Conservation (phyloP, 2,113 vertebrate species). For the Garra rufa region DNA sequence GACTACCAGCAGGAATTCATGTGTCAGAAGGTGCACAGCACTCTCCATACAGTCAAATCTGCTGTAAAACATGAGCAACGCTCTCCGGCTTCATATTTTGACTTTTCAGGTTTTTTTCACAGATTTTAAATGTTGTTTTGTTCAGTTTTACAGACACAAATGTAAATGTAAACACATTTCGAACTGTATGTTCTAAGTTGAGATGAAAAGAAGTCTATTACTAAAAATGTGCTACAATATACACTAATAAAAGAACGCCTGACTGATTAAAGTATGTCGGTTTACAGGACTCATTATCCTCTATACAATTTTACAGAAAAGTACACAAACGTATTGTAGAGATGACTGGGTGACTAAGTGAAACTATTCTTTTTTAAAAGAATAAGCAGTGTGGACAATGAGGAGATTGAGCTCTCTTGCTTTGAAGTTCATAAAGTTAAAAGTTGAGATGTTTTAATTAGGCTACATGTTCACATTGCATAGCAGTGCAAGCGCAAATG, state of each 20-base stretch:
- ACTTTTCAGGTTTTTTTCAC: not conserved
- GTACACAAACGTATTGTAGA: not conserved
- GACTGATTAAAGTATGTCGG: not conserved
- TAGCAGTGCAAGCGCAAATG: not conserved
- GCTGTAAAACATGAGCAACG: not conserved
- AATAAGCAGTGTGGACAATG: not conserved
- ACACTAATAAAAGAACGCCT: not conserved
- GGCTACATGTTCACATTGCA: slow-evolving; percentile 38
- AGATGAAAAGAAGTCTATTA: not conserved
- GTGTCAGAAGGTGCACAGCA: slow-evolving; percentile 67
- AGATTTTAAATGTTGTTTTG: not conserved
- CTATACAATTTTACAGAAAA: not conserved
- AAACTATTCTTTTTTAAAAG: not conserved
- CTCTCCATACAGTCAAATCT: slow-evolving; percentile 47
- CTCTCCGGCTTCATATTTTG: too few species aligned
- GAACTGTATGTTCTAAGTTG: not conserved
- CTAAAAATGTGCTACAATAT: not conserved
- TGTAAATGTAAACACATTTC: not conserved
- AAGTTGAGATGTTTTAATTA: not conserved
- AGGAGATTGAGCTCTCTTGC: not conserved
- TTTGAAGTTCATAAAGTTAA: not conserved
- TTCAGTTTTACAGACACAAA: not conserved
- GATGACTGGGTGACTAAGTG: not conserved
- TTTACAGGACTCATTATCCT: not conserved
- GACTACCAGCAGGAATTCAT: not conserved